These are phyloP conservation scores for Xiphophorus hellerii DNA, from an alignment of 2,113 vertebrate species.

Conservation along the genomic window DNA sequence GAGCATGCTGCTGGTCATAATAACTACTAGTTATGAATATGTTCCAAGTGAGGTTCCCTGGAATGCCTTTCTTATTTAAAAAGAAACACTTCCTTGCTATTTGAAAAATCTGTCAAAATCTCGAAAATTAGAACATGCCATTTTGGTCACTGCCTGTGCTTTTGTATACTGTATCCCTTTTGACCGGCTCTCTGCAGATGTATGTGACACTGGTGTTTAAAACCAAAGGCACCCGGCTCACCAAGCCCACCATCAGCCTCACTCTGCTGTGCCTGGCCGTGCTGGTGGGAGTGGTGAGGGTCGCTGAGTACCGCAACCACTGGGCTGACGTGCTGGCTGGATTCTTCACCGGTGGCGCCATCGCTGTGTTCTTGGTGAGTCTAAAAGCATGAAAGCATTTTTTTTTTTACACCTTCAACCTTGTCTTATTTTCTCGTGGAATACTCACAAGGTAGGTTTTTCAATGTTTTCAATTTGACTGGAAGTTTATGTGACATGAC, in stretches of 20 bases:
- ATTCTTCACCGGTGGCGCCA: conserved; percentile 86
- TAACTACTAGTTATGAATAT: neutral
- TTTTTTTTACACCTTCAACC: neutral
- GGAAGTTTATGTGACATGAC: too few species aligned
- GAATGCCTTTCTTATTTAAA: neutral
- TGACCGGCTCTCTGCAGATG: conserved; percentile 79
- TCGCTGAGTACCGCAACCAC: conserved; percentile 92
- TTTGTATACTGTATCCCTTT: conserved; percentile 32
- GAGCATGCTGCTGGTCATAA: neutral
- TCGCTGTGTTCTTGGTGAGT: conserved; percentile 90
- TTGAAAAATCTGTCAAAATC: neutral
- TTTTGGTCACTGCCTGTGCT: neutral
- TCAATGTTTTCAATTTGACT: neutral
- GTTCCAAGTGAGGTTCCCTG: neutral
- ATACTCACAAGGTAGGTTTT: neutral
- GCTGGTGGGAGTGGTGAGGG: conserved; percentile 87
- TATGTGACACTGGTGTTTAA: conserved; percentile 89
- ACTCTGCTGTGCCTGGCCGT: conserved; percentile 86
- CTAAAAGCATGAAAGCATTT: neutral
- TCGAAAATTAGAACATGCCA: neutral
- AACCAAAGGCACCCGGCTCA: conserved; percentile 89
- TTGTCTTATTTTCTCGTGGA: neutral
- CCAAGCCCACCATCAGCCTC: conserved; percentile 89
- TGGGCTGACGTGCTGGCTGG: conserved; percentile 90
- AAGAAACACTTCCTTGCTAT: neutral